These are phyloP conservation scores for Hyles vespertilio DNA, from an alignment of 1,140 invertebrate genomes.

Conservation along the genomic window DNA sequence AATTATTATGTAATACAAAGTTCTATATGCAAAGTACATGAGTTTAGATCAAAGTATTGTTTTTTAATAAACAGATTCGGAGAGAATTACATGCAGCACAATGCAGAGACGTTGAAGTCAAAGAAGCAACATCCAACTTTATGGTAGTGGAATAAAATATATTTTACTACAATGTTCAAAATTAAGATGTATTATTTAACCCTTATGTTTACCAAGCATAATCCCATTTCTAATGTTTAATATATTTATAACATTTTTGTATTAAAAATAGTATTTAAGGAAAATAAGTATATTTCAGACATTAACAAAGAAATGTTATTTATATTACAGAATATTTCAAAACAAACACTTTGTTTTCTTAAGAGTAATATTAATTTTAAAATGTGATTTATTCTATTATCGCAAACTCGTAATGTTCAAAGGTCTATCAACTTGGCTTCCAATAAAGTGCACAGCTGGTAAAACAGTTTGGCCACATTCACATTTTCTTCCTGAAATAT, in stretches of 20 bases:
- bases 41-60: conserved; percentile 8
- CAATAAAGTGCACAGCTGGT: conserved; percentile 75
- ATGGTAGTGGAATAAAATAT: conserved; percentile 44
- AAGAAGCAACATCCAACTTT: conserved; percentile 32
- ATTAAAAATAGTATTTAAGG: too few species aligned
- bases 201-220: background rate
- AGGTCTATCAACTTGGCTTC: conserved; percentile 76
- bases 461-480: conserved; percentile 71
- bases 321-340: too few species aligned
- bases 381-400: background rate
- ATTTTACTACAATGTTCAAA: too few species aligned
- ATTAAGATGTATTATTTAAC: conserved; percentile 1
- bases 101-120: conserved; percentile 85
- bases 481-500: conserved; percentile 78
- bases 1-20: too few species aligned
- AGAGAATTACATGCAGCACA: conserved; percentile 89
- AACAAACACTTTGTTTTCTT: too few species aligned
- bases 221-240: too few species aligned
- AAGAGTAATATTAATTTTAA: background rate
- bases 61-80: conserved; percentile 67
- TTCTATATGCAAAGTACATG: too few species aligned
- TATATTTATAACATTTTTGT: too few species aligned
- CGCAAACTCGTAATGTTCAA: conserved; percentile 11
- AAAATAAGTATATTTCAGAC: too few species aligned
- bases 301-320: too few species aligned